Evolutionary conservation across 23 tunicate species (phyloP).

Genomic region (Oikopleura vanhoeffeni): DNA sequence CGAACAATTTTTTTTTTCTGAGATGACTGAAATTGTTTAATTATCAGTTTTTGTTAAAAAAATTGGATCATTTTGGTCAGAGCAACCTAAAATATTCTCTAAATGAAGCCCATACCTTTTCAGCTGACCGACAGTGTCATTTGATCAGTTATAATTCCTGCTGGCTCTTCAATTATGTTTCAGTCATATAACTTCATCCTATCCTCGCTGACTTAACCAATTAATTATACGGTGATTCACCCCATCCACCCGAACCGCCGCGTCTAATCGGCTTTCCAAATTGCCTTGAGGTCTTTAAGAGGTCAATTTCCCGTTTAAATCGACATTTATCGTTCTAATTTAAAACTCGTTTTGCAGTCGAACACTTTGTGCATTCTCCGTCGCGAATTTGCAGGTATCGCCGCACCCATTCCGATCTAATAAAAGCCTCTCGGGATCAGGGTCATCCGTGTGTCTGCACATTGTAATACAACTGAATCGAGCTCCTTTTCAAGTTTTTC

Average conservation of each 20-base stretch:
- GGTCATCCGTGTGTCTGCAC: not conserved
- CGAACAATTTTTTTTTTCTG: too few relatives aligned
- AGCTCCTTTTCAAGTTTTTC: constrained; percentile 15
- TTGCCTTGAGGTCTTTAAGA: not conserved
- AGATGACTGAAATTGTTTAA: too few relatives aligned
- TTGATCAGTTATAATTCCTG: too few relatives aligned
- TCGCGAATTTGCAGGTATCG: not conserved
- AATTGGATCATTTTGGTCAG: too few relatives aligned
- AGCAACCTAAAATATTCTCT: too few relatives aligned
- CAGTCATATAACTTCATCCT: too few relatives aligned
- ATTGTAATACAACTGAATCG: not conserved
- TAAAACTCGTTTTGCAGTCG: not conserved
- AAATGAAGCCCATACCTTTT: too few relatives aligned
- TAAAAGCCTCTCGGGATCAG: not conserved
- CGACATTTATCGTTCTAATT: constrained; percentile 3
- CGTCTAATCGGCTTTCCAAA: not conserved
- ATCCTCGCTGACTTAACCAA: too few relatives aligned
- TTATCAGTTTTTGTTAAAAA: too few relatives aligned
- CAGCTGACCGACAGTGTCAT: too few relatives aligned
- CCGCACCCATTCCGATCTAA: too few relatives aligned
- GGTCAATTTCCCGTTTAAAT: not conserved
- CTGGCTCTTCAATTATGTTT: too few relatives aligned
- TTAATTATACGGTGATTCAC: not conserved
- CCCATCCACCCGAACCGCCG: not conserved
- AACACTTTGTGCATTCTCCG: constrained; percentile 11